Evolutionary conservation across 2,113 vertebrate species (phyloP), one percentile per base, ranked within the genome.

Genomic region (Rattus rattus): DNA sequence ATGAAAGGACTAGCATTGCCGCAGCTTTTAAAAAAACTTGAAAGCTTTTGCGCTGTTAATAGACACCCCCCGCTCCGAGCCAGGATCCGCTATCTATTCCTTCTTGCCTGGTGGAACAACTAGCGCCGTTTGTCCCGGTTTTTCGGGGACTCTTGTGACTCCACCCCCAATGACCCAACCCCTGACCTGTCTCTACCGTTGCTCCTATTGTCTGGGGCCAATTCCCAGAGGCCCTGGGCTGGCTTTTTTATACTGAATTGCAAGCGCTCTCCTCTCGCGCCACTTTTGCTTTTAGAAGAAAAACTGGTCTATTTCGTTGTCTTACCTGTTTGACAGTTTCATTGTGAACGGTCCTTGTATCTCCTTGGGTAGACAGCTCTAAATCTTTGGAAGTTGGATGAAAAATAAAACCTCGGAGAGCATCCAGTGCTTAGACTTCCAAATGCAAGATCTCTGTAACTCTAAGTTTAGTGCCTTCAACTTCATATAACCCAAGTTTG

Each of bases 131-230:
- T 7, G 2, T 69, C 22, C 63, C 0, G 14, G 43, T 20, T 49
- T 43, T 11, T 36, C 94, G 2, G 61, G 94, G 92, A 84, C 97
- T 95, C 96, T 95, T 3, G 65, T 95, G 93, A 89, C 97, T 95
- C 95, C 97, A 72, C 92, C 93, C 85, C 94, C 86, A 54, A 67
- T 56, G 92, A 89, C 94, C 94, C 91, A 39, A 7, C 95, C 76
- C 77, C 73, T 1, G 76, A 79, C 92, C 86, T 84, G 67, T 80
- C 26, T 43, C 77, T 0, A 0, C 22, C 12, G 24, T 43, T 0
- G 81, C 69, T 95, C 47, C 93, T 77, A 91, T 97, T 97, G 97
- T 97, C 65, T 91, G 85, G 90, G 80, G 33, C 81, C 4, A 56
- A 26, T 76, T 92, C 73, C 72, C 75, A 0, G 61, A 73, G 92